Base-by-base conservation (phyloP, 2,888 invertebrate genomes). In the Aromia moschata region DNA sequence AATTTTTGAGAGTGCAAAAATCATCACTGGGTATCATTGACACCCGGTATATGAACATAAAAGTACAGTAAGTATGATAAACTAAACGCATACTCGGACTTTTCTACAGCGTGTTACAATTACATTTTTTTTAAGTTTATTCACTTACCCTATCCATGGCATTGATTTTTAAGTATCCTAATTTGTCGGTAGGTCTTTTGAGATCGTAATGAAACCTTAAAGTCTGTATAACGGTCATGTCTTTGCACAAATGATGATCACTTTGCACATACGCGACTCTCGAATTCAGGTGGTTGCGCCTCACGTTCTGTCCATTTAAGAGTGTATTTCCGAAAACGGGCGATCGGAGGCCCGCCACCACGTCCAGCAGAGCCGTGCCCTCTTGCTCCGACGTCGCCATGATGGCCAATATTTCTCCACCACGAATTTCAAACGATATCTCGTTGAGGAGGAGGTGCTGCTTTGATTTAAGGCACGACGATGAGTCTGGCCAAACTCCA, bases 191-290 rank as follows among this genome's bases (percentile, higher is more conserved):
- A 0, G 89, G 90, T 65, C 86, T 85, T 61, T 89, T 83, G 67
- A 95, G 80, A 56, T 92, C 86, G 25, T 92, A 90, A 78, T 94
- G 92, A 77, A 94, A 94, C 67, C 89, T 86, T 65, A 97, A 82
- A 1, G 94, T 93, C 78, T 96, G 95, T 62, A 92, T 87, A n/a
- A 94, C 94, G 2, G 94, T 94, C 86, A 97, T 89, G 64, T 92
- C 87, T 0, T 92, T 90, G 74, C 92, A 92, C n/a, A 95, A 82
- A 60, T 90, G 86, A 16, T 88, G 86, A 76, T 93, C 90, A 68
- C 86, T 85, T 43, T 90, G 86, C 2, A 93, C 89, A 74, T 91
- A 92, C 1, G 92, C 91, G 0, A 91, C 87, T 10, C 93, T 84
- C 46, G 87, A 86, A 52, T 88, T 84, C 38, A 97, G 83, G 10